phyloP scores from a whole-genome alignment of 1,140 invertebrate genomes.

The Hycleus cichorii region DNA sequence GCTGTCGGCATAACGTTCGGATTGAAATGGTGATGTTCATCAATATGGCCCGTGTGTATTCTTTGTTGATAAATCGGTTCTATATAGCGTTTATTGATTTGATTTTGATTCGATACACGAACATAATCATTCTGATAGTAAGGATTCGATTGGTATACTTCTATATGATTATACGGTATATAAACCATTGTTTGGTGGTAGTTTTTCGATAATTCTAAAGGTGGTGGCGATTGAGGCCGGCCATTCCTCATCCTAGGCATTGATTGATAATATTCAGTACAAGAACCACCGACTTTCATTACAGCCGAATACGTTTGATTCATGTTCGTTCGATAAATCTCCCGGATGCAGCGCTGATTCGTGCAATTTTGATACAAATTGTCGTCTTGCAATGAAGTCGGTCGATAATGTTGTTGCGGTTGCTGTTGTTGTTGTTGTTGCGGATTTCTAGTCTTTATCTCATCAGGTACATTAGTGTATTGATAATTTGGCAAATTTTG shows the following conservation, averaged over 20 bases:
- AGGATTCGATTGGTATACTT: constrained; percentile 36
- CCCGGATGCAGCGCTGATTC: constrained; percentile 42
- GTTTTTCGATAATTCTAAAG: constrained; percentile 46
- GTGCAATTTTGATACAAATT: constrained; percentile 48
- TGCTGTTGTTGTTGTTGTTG: constrained; percentile 23
- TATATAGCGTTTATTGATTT: constrained; percentile 36
- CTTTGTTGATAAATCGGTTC: constrained; percentile 39
- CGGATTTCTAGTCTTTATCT: constrained; percentile 31
- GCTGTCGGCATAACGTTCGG: constrained; percentile 20
- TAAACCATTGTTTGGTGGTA: constrained; percentile 67
- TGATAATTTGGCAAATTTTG: constrained; percentile 26
- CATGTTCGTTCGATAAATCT: constrained; percentile 38
- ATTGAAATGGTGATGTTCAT: constrained; percentile 23
- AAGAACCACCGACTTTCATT: constrained; percentile 30
- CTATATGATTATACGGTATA: constrained; percentile 59
- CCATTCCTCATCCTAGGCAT: constrained; percentile 43
- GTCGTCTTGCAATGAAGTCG: constrained; percentile 40
- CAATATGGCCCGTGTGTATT: constrained; percentile 36
- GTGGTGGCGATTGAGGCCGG: constrained; percentile 57
- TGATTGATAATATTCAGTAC: constrained; percentile 45
- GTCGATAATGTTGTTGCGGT: constrained; percentile 28
- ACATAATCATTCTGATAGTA: constrained; percentile 37
- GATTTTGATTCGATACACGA: constrained; percentile 35
- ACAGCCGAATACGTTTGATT: constrained; percentile 33
- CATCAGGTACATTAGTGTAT: constrained; percentile 27